A percentile compares a stretch with the other conserved stretches of the same genome.
These are phyloP conservation scores for sheep (Ovis aries) DNA, from an alignment of 2,113 vertebrate species.

Conservation along the genomic window ARS-UI_Ramb_v3.0 NC_056066.1:41380001-41380500, in stretches of 20 bases:
- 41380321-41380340: accelerated
- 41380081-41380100: not conserved
- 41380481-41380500: not conserved
- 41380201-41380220: not conserved
- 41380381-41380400: not conserved
- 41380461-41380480: accelerated
- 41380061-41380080: not conserved
- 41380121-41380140: not conserved
- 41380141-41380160: not conserved
- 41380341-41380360: not conserved
- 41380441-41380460: not conserved
- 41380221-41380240: not conserved
- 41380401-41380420: not conserved
- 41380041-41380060: not conserved
- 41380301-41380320: not conserved
- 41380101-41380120: no score
- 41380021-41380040: not conserved
- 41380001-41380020: accelerated
- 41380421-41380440: not conserved
- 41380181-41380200: not conserved
- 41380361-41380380: not conserved
- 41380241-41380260: not conserved
- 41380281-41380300: not conserved
- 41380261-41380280: not conserved
- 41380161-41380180: not conserved